Conservation (phyloP, 2,888 invertebrate species). For the Heteropelma amictum region DNA sequence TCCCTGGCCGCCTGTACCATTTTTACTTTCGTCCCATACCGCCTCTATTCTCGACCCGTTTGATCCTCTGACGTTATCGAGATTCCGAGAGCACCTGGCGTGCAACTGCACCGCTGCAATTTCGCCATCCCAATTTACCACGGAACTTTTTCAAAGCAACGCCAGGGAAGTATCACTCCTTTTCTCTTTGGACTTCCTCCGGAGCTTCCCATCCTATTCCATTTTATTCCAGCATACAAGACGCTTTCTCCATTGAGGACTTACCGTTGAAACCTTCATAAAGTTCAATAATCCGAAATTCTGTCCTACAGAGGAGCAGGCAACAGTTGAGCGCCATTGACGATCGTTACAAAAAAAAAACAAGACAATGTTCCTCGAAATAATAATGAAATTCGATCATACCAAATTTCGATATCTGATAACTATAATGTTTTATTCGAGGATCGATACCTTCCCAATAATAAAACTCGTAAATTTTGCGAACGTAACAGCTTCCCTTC, state of each 20-base stretch:
- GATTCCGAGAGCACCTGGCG: conserved; percentile 63
- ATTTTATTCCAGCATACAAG: background rate
- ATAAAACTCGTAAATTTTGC: no score
- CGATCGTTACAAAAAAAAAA: no score
- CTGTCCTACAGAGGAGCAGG: no score
- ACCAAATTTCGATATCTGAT: no score
- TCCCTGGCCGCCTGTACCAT: conserved; percentile 14
- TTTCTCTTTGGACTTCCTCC: background rate
- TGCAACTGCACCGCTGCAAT: conserved; percentile 55
- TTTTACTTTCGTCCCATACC: conserved; percentile 9
- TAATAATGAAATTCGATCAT: no score
- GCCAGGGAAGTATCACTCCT: background rate
- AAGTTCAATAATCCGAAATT: no score
- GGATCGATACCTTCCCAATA: no score
- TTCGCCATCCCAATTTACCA: conserved; percentile 30
- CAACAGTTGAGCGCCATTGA: no score
- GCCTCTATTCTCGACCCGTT: conserved; percentile 27
- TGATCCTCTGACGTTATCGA: conserved; percentile 66
- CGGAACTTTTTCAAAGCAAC: background rate
- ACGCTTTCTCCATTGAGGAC: conserved; percentile 5
- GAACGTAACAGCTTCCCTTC: no score
- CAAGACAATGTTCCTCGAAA: no score
- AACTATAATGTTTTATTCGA: no score
- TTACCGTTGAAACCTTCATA: conserved; percentile 8
- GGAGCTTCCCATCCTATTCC: conserved; percentile 12